Evolutionary conservation across 1,140 invertebrate genomes (phyloP), one percentile per base, ranked within the genome.

Genomic region (Vanessa atalanta): DNA sequence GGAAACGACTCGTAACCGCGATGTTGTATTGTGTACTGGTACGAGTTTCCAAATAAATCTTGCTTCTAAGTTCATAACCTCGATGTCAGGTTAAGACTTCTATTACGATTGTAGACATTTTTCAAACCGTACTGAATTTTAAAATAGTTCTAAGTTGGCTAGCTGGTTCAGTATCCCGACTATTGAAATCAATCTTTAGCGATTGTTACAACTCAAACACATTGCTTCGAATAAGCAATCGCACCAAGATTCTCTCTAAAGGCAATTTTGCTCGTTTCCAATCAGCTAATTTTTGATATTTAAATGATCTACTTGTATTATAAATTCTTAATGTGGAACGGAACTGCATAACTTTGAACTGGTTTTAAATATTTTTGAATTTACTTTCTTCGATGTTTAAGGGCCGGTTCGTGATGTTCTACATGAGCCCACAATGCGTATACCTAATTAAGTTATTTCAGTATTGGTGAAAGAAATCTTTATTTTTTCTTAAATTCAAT

Each of bases 21-120:
- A 72, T 57, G 57, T 64, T 43, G 55, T 70, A 77, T 76, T 79
- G 73, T 73, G 55, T 73, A 67, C 64, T 67, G 53, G 43, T 47
- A 72, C 75, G 74, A 79, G 65, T 77, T 79, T 74, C 63, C 72
- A 74, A 77, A 79, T 79, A 79, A 79, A 79, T 79, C 72, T 60
- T 55, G 47, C 37, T 74, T 66, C 73, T 57, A 63, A 76, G 51
- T 72, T 71, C 71, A 51, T 23, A 67, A 73, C 63, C 73, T 50
- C 47, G 51, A 47, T 69, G 67, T 57, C 67, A 26, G 47, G 68
- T 50, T 20, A 23, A 23, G 57, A 70, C 68, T 70, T 70, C 55
- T 61, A 61, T 31, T 61, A 61, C 57, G 26, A 61, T 61, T 61
- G 15, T 61, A 16, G 57, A n/a, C 37, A 37, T 61, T 37, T 61